Evolutionary conservation across 2,888 invertebrate species (phyloP), one percentile per base, ranked within the genome.

Genomic region (Ophraella communa): DNA sequence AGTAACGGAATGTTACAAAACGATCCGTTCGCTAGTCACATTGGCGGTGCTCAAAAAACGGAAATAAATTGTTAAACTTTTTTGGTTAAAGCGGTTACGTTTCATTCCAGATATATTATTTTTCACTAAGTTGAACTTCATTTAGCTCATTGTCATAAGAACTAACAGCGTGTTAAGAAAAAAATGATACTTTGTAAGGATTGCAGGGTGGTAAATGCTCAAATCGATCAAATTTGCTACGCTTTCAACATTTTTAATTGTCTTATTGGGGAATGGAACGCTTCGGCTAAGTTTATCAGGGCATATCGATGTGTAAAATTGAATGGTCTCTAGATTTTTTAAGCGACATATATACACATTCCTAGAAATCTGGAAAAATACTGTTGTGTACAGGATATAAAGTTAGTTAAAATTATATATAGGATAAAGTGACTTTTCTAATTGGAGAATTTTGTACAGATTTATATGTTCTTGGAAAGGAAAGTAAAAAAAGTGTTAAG

Each of bases 21-120:
- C 66, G 81, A 80, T 61, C 78, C 80, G 17, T 77, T 76, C 62
- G 67, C 76, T n/a, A 73, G 64, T 58, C 70, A 73, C 47, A 64
- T 73, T 58, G 76, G 72, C 27, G 72, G 71, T 55, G 71, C 72
- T 51, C 73, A 74, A 49, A 79, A 78, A 67, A 86, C 89, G 49
- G 90, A 90, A 80, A 89, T 90, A 74, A 90, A 87, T 82, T 90
- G 89, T 85, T 89, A 87, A 84, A 77, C n/a, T n/a, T n/a, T 47
- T 52, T 42, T n/a, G 56, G 30, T 7, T 18, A 24, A 33, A 20
- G 4, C 18, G 23, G 23, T n/a, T 30, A 20, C 5, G 47, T 47
- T 57, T 47, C 35, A 20, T 59, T 59, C 59, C 51, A 42, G 39
- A 1, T 24, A 55, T 24, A n/a, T n/a, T n/a, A n/a, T n/a, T n/a